Conservation (phyloP, 2,888 invertebrate genomes). For the Saturnia pavonia region DNA sequence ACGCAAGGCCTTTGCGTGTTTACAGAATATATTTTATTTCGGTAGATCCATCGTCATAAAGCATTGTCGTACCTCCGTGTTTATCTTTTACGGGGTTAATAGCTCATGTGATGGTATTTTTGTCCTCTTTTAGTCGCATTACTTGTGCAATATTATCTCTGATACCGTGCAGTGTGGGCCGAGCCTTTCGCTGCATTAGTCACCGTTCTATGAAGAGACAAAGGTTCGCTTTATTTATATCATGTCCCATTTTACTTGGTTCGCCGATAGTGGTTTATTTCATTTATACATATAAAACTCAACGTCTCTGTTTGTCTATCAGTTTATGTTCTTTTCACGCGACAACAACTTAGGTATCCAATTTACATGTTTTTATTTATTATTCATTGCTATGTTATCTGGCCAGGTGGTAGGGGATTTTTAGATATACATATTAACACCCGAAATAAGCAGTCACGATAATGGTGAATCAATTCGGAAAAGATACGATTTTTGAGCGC, state of each 20-base stretch:
- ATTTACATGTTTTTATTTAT: too few species aligned
- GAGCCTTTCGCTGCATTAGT: not conserved
- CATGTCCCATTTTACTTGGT: not conserved
- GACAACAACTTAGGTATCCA: too few species aligned
- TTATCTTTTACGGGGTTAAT: slow-evolving; percentile 43
- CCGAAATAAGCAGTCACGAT: too few species aligned
- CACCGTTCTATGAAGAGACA: not conserved
- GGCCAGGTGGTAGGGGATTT: too few species aligned
- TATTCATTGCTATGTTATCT: too few species aligned
- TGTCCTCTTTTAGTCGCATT: slow-evolving; percentile 23
- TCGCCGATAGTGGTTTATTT: not conserved
- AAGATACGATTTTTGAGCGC: too few species aligned
- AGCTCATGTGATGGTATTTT: slow-evolving; percentile 28
- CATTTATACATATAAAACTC: too few species aligned
- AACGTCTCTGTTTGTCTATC: too few species aligned
- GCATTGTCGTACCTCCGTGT: slow-evolving; percentile 27
- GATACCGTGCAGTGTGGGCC: not conserved
- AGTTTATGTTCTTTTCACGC: too few species aligned
- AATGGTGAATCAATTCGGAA: too few species aligned
- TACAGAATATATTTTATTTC: slow-evolving; percentile 37
- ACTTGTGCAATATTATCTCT: slow-evolving; percentile 29
- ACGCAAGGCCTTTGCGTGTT: slow-evolving; percentile 31
- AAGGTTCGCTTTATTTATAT: not conserved
- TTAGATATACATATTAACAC: too few species aligned
- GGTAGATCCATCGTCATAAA: slow-evolving; percentile 28